These are phyloP conservation scores for mouse (Mus musculus) DNA, from an alignment of 2,113 vertebrate species.

Conservation along the genomic window DNA sequence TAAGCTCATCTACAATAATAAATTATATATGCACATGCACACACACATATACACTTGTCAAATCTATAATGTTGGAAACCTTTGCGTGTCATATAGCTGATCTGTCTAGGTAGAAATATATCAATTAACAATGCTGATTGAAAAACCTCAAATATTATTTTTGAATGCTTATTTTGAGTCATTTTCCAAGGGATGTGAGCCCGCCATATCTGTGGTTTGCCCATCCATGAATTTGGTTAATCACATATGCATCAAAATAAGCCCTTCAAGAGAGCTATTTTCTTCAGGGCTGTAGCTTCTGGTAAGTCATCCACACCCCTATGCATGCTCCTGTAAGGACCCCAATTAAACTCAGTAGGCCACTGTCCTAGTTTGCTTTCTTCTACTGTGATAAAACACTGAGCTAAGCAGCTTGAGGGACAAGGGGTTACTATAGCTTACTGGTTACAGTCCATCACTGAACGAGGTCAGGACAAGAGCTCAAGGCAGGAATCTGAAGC, in stretches of 20 bases:
- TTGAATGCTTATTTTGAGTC: not conserved
- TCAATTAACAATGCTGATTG: not conserved
- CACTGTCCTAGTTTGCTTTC: not conserved
- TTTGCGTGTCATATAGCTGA: not conserved
- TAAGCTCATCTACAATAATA: not conserved
- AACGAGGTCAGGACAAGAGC: not conserved
- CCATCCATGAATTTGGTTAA: not conserved
- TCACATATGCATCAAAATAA: not conserved
- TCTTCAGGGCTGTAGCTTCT: not conserved
- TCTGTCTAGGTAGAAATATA: not conserved
- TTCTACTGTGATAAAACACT: not conserved
- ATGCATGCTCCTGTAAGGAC: not conserved
- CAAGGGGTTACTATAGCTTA: not conserved
- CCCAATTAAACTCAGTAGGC: not conserved
- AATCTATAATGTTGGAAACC: not conserved
- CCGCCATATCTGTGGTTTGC: not conserved
- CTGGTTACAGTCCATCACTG: not conserved
- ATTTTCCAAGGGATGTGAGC: constrained; percentile 17
- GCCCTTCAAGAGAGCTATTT: not conserved
- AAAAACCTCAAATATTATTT: not conserved
- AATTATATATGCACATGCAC: not conserved
- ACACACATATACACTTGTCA: not conserved
- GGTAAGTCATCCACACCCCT: not conserved
- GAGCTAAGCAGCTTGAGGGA: not conserved
- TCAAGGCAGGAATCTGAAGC: not conserved